Evolutionary conservation across 1,140 invertebrate species (phyloP).

Genomic region (Drosophila ercepeae): DNA sequence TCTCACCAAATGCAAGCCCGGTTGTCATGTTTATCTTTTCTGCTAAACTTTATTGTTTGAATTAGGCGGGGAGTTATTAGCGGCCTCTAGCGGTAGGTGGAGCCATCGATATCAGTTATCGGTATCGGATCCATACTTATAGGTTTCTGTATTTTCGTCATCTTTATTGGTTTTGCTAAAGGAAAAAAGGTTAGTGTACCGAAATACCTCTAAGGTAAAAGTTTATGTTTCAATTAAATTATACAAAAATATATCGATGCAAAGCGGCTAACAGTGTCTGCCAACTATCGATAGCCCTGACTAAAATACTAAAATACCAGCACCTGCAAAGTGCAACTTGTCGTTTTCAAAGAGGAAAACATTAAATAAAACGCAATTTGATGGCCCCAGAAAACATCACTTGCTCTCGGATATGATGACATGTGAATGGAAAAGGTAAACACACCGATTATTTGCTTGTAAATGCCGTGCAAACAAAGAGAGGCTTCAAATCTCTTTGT

Average conservation of each 20-base stretch:
- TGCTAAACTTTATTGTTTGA: slow-evolving; percentile 25
- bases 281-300: not conserved
- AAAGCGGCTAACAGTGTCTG: too few relatives aligned
- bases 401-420: slow-evolving; percentile 4
- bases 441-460: not conserved
- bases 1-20: slow-evolving; percentile 24
- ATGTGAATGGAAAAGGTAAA: slow-evolving; percentile 1
- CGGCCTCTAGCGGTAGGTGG: not conserved
- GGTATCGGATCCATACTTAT: too few relatives aligned
- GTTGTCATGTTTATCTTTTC: slow-evolving; percentile 6
- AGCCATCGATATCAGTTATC: not conserved
- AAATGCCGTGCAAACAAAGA: slow-evolving; percentile 12
- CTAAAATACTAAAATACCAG: slow-evolving; percentile 6
- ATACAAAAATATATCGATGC: too few relatives aligned
- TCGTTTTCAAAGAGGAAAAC: slow-evolving; percentile 59
- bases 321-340: slow-evolving; percentile 44
- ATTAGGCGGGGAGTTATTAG: slow-evolving; percentile 3
- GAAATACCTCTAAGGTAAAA: too few relatives aligned
- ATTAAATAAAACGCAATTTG: slow-evolving; percentile 58
- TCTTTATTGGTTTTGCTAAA: too few relatives aligned
- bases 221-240: too few relatives aligned
- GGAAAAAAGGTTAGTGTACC: too few relatives aligned
- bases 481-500: slow-evolving; percentile 34
- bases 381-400: slow-evolving; percentile 29
- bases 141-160: too few relatives aligned